Conservation (phyloP, 1,140 invertebrate species). For the Drosophila neocordata region DNA sequence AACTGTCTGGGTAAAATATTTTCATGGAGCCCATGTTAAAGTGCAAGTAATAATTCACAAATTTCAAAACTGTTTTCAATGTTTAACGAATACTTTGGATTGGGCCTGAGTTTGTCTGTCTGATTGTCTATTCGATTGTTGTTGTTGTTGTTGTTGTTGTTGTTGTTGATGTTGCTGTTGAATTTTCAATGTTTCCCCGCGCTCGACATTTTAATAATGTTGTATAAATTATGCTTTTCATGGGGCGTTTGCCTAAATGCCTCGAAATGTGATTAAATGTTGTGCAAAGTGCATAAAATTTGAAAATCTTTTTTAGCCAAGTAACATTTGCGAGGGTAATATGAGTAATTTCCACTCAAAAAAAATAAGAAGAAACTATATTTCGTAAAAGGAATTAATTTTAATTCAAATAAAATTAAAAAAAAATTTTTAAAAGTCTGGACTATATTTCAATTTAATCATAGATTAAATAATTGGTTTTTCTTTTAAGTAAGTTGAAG, state of each 20-base stretch:
- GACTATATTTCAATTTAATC: too few species aligned
- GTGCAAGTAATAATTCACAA: conserved; percentile 79
- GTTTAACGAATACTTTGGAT: conserved; percentile 37
- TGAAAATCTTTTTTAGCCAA: conserved; percentile 36
- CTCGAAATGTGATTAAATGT: conserved; percentile 77
- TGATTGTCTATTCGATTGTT: neutral
- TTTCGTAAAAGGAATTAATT: too few species aligned
- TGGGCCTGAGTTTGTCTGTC: conserved; percentile 3
- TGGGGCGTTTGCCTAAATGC: conserved; percentile 64
- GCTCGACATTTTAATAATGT: conserved; percentile 71
- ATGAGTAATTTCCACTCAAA: too few species aligned
- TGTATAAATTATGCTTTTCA: conserved; percentile 72
- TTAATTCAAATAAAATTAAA: too few species aligned
- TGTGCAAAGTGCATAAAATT: conserved; percentile 67
- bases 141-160: conserved; percentile 22
- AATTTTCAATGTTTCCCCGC: conserved; percentile 63
- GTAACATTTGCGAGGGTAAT: conserved; percentile 6
- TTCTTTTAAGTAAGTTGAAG: neutral
- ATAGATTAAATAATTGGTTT: too few species aligned
- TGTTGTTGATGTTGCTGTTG: conserved; percentile 29
- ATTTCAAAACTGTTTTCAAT: conserved; percentile 73
- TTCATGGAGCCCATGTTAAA: conserved; percentile 68
- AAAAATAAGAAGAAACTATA: too few species aligned
- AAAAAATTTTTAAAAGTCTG: too few species aligned
- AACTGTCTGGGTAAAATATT: conserved; percentile 69